Conservation (phyloP, 2,797 vertebrate species). For the Rhabdophis nuchalis region DNA sequence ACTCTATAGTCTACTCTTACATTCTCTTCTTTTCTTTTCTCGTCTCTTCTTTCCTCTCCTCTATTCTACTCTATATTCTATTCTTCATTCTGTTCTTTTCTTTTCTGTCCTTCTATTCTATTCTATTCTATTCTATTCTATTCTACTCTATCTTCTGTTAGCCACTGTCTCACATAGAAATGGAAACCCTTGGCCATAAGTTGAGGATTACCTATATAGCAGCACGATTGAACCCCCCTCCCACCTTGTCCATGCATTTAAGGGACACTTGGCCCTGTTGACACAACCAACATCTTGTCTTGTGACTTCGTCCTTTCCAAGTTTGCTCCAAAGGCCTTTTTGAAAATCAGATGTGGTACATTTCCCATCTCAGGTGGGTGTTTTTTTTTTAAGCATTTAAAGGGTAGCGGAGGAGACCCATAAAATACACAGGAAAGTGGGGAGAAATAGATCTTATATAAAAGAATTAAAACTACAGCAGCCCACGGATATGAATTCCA, state of each 20-base stretch:
- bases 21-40: too few relatives aligned
- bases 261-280: not conserved
- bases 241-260: not conserved
- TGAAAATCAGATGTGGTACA: fast-evolving
- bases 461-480: not conserved
- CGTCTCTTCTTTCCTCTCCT: too few relatives aligned
- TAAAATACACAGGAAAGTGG: not conserved
- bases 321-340: not conserved
- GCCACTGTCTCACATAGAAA: not conserved
- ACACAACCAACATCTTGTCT: not conserved
- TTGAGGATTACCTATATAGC: not conserved
- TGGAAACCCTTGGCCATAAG: not conserved
- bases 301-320: not conserved
- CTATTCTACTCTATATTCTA: too few relatives aligned
- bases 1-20: too few relatives aligned
- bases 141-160: not conserved
- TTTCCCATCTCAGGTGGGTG: not conserved
- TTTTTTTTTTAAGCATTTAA: not conserved
- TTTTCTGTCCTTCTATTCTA: too few relatives aligned
- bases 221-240: not conserved
- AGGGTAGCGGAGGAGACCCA: not conserved
- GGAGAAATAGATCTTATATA: not conserved
- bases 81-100: too few relatives aligned
- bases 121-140: too few relatives aligned
- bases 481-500: not conserved